Conservation (phyloP, 2,113 vertebrate species). For the Tricholaema leucomelas region DNA sequence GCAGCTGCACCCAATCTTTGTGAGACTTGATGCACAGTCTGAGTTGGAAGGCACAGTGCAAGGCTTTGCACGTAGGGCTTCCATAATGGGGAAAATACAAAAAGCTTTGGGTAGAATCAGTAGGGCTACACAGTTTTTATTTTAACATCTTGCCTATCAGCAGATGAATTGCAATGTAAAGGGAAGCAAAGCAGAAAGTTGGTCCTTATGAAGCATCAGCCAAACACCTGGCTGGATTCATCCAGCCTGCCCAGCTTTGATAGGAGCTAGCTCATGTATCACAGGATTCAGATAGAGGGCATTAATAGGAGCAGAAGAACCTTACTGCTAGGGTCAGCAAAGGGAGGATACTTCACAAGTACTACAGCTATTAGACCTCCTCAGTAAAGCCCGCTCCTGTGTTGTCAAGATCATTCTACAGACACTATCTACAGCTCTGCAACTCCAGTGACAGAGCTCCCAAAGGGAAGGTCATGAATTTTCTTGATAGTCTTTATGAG, state of each 20-base stretch:
- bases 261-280: not conserved
- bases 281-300: not conserved
- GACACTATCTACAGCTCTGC: not conserved
- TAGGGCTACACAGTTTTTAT: not conserved
- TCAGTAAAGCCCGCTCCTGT: not conserved
- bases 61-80: conserved; percentile 12
- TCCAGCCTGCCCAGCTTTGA: not conserved
- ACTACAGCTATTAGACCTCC: not conserved
- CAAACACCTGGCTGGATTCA: not conserved
- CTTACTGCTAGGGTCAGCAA: not conserved
- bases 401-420: not conserved
- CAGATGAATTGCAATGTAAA: not conserved
- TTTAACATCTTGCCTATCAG: conserved; percentile 4
- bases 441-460: not conserved
- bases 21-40: conserved; percentile 1
- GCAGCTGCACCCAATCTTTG: conserved; percentile 41
- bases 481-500: not conserved
- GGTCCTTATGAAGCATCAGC: not conserved
- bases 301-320: not conserved
- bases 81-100: not conserved
- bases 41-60: not conserved
- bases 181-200: not conserved
- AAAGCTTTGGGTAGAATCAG: not conserved
- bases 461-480: not conserved
- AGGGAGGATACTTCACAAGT: not conserved